Evolutionary conservation across 2,888 invertebrate species (phyloP), one percentile per base, ranked within the genome.

Genomic region (Fissipunctia ypsillon): DNA sequence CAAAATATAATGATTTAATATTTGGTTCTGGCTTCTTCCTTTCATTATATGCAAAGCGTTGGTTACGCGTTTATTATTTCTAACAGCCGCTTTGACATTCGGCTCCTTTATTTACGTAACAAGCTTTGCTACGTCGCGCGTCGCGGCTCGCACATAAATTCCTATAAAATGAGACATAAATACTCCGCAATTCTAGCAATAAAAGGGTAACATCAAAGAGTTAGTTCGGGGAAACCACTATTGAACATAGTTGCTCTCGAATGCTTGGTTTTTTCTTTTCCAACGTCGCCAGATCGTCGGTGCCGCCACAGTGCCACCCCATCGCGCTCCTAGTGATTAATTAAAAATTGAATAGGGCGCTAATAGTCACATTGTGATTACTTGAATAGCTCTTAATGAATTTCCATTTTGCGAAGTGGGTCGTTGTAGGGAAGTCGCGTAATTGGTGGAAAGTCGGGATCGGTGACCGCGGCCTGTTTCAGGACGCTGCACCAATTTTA

Each of bases 351-450:
- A 93, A 93, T 92, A 89, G 91, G 88, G 69, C 90, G 90, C 93
- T 94, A 94, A 94, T 92, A 93, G 93, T 93, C 91, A 94, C 93
- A 95, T 95, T 95, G 94, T 95, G 93, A 93, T 93, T 92, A 91
- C 86, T 91, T 95, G 95, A 96, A 96, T 95, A 89, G 95, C 90
- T 91, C 93, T 94, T 95, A 96, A 96, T 95, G 95, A 96, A 95
- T 94, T 93, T 90, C 92, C 91, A 92, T 94, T 94, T 91, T 92
- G 91, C 90, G 84, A 94, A 94, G 92, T 95, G 89, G 95, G 94
- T 95, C 93, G 93, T 86, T 86, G 89, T 81, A 88, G 91, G 92
- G 91, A 92, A 94, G 91, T 92, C 91, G 88, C 85, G 88, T 95
- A 94, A 94, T 94, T 94, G 93, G 91, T 91, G 92, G 92, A 90